Evolutionary conservation across 2,888 invertebrate genomes (phyloP).

Genomic region (Gonocerus acuteangulatus): DNA sequence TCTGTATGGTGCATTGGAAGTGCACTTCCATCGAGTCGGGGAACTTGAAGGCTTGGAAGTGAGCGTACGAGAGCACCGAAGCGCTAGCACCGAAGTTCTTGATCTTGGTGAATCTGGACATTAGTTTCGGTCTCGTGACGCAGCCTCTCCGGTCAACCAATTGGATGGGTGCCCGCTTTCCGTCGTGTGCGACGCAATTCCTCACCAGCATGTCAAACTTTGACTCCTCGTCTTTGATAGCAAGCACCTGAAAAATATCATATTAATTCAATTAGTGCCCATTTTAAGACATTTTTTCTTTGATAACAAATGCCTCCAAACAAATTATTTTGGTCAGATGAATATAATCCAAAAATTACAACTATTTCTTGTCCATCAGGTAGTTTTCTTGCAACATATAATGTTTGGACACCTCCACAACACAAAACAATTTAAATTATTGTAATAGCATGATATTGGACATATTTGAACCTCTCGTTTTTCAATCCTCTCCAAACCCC

Average conservation of each 20-base stretch:
- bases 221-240: constrained; percentile 91
- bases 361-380: no score
- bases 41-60: constrained; percentile 95
- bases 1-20: constrained; percentile 94
- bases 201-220: constrained; percentile 92
- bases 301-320: no score
- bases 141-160: constrained; percentile 89
- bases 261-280: neutral
- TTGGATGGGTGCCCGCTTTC: constrained; percentile 86
- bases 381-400: no score
- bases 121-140: constrained; percentile 86
- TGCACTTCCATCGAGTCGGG: constrained; percentile 95
- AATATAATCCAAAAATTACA: no score
- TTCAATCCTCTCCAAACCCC: no score
- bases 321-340: no score
- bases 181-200: constrained; percentile 91
- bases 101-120: constrained; percentile 87
- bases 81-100: constrained; percentile 92
- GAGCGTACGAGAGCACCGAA: constrained; percentile 87
- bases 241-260: constrained; percentile 51
- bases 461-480: no score
- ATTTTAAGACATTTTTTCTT: no score
- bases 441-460: no score
- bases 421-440: no score
- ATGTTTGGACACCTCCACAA: no score